Evolutionary conservation across 2,113 vertebrate genomes (phyloP).

Genomic region (Siniperca knerii): DNA sequence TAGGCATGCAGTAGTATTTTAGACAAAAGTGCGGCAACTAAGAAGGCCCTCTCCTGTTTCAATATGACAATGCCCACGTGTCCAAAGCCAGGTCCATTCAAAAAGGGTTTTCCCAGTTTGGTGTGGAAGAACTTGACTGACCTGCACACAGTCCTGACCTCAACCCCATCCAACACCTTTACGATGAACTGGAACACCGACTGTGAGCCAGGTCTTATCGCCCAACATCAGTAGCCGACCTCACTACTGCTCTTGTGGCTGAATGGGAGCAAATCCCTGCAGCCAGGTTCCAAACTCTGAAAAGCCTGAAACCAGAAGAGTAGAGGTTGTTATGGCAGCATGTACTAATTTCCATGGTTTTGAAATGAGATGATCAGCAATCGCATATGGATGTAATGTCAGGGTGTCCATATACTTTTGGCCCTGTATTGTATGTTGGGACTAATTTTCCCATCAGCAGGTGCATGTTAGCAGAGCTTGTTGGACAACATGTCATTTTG

Average conservation of each 20-base stretch:
- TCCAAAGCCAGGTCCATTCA: too few species aligned
- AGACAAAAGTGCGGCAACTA: too few species aligned
- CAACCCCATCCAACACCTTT: not conserved
- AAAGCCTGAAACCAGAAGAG: too few species aligned
- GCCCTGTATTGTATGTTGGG: not conserved
- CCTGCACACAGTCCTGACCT: not conserved
- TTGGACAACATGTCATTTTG: not conserved
- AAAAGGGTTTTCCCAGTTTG: not conserved
- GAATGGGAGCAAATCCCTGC: too few species aligned
- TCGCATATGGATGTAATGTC: not conserved
- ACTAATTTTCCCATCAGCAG: not conserved
- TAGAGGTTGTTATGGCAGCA: not conserved
- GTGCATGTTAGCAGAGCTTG: not conserved
- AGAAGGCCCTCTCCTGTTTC: too few species aligned
- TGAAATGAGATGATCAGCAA: not conserved
- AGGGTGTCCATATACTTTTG: not conserved
- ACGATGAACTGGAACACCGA: not conserved
- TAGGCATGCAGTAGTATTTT: too few species aligned
- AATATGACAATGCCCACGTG: too few species aligned
- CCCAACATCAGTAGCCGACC: too few species aligned
- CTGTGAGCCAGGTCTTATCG: not conserved
- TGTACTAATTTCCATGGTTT: not conserved
- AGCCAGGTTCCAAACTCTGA: too few species aligned
- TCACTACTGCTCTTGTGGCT: too few species aligned
- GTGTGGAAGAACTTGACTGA: not conserved